Conservation (phyloP, 2,888 invertebrate genomes). For the Stegophylla sp. region DNA sequence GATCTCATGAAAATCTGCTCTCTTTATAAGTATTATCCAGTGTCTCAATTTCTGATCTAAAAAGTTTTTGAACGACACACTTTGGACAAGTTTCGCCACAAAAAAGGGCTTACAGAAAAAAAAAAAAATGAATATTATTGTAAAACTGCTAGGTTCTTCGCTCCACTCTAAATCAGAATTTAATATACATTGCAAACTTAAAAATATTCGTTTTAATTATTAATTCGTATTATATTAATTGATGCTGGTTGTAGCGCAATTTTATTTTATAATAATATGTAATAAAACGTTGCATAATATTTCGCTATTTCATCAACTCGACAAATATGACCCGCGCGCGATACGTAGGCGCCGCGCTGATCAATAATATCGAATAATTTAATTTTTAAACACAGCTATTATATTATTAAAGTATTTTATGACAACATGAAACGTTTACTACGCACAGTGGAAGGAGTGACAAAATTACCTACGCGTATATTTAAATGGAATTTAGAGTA, state of each 20-base stretch:
- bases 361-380: slow-evolving; percentile 25
- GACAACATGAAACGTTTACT: background rate
- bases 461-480: background rate
- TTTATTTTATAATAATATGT: too few species aligned
- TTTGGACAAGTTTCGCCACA: too few species aligned
- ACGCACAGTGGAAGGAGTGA: background rate
- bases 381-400: background rate
- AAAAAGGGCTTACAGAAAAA: too few species aligned
- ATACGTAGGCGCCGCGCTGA: background rate
- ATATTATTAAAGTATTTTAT: background rate
- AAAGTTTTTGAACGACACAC: too few species aligned
- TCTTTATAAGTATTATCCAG: too few species aligned
- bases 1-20: too few species aligned
- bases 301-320: background rate
- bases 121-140: too few species aligned
- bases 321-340: background rate
- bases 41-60: too few species aligned
- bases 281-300: slow-evolving; percentile 4
- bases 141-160: too few species aligned
- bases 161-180: too few species aligned
- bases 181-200: too few species aligned
- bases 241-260: too few species aligned
- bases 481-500: background rate
- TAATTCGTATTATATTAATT: background rate
- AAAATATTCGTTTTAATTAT: background rate